These are phyloP conservation scores for Fragum sueziense DNA, from an alignment of 2,888 invertebrate species.

Conservation along the genomic window DNA sequence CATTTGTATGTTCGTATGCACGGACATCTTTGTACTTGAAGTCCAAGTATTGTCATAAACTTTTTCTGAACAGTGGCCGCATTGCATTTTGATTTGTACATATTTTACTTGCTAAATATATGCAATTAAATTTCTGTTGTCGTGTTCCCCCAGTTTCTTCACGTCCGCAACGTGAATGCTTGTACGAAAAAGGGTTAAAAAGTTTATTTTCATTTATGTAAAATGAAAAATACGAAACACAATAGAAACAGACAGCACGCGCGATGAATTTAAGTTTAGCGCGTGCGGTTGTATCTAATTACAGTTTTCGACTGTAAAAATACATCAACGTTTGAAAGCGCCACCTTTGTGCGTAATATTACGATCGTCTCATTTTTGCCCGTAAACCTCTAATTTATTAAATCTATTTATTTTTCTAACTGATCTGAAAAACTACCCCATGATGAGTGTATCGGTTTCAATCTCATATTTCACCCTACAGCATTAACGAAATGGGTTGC, in stretches of 20 bases:
- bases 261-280: background rate
- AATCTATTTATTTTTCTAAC: background rate
- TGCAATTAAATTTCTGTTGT: too few relatives aligned
- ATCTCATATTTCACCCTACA: background rate
- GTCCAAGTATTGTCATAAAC: too few relatives aligned
- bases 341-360: background rate
- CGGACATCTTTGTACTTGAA: too few relatives aligned
- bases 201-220: background rate
- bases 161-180: too few relatives aligned
- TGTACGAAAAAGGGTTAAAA: too few relatives aligned
- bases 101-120: too few relatives aligned
- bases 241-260: slow-evolving; percentile 10
- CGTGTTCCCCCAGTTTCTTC: too few relatives aligned
- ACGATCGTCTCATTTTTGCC: background rate
- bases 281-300: background rate
- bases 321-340: background rate
- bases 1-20: too few relatives aligned
- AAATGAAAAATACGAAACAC: too few relatives aligned
- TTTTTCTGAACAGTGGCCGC: too few relatives aligned
- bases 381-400: background rate
- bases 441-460: background rate
- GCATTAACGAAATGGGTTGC: too few relatives aligned
- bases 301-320: background rate
- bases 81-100: too few relatives aligned
- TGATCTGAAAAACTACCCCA: background rate